Evolutionary conservation across 2,888 invertebrate genomes (phyloP).

Genomic region (Dynastes maya): DNA sequence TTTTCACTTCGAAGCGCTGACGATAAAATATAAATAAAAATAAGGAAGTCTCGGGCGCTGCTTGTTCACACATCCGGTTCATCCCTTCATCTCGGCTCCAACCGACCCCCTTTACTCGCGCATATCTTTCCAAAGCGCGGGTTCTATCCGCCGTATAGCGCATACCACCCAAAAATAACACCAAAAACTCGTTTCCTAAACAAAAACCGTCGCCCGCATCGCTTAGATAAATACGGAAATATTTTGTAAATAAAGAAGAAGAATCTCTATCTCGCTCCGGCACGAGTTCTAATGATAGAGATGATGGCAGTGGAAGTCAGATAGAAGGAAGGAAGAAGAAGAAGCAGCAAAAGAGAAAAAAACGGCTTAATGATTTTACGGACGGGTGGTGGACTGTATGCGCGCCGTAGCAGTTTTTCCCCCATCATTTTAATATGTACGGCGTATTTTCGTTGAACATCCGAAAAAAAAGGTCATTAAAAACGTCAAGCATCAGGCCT

Average conservation of each 20-base stretch:
- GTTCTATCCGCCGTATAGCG: neutral
- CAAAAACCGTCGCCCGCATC: constrained; percentile 37
- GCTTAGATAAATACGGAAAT: constrained; percentile 48
- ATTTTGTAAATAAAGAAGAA: constrained; percentile 49
- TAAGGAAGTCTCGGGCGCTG: constrained; percentile 6
- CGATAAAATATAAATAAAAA: constrained; percentile 18
- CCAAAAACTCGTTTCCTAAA: constrained; percentile 26
- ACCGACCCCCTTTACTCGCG: constrained; percentile 4
- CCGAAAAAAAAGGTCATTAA: constrained; percentile 19
- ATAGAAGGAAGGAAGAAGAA: constrained; percentile 4
- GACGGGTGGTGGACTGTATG: constrained; percentile 27
- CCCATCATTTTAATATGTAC: constrained; percentile 8
- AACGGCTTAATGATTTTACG: constrained; percentile 38
- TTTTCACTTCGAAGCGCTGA: neutral
- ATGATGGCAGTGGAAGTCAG: neutral
- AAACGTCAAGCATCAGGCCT: neutral
- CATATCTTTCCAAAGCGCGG: neutral
- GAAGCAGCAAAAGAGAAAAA: neutral
- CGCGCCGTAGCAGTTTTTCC: neutral
- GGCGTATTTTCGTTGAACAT: constrained; percentile 7
- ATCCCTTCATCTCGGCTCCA: constrained; percentile 16
- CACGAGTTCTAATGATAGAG: neutral
- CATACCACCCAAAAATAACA: constrained; percentile 47
- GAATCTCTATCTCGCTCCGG: constrained; percentile 17
- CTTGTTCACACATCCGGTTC: constrained; percentile 21